These are phyloP conservation scores for Mycogona germanica DNA, from an alignment of 2,888 invertebrate genomes.

Conservation along the genomic window DNA sequence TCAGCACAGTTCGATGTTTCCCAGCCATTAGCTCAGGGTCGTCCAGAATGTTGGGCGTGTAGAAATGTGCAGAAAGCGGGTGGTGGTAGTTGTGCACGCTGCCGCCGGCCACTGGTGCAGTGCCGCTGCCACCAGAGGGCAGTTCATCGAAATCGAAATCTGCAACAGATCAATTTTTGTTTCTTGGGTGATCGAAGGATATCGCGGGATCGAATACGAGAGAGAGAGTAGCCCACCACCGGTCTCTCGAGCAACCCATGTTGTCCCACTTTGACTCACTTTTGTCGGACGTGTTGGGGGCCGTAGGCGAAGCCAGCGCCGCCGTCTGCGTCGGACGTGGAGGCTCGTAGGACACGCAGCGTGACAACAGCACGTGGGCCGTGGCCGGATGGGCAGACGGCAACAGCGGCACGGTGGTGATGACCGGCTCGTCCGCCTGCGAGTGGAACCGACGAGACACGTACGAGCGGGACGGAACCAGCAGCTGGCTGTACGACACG, in stretches of 20 bases:
- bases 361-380: constrained; percentile 34
- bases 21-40: constrained; percentile 54
- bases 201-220: neutral
- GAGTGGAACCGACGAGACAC: constrained; percentile 6
- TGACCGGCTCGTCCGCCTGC: constrained; percentile 1
- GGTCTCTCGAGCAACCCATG: no score
- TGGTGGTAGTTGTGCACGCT: constrained; percentile 3
- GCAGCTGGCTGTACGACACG: constrained; percentile 72
- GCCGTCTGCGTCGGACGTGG: constrained; percentile 42
- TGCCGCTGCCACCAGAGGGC: neutral
- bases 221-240: neutral
- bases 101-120: neutral
- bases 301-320: neutral
- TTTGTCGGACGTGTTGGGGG: constrained; percentile 9
- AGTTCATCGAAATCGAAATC: constrained; percentile 19
- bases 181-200: neutral
- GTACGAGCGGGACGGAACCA: constrained; percentile 56
- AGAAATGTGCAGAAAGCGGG: constrained; percentile 31
- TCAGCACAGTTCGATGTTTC: constrained; percentile 39
- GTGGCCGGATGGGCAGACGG: neutral
- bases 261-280: no score
- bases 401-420: neutral
- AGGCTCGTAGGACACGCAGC: constrained; percentile 47
- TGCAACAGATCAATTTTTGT: neutral
- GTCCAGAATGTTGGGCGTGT: constrained; percentile 79